Evolutionary conservation across 2,888 invertebrate genomes (phyloP).

Genomic region (Sacculina carcini): DNA sequence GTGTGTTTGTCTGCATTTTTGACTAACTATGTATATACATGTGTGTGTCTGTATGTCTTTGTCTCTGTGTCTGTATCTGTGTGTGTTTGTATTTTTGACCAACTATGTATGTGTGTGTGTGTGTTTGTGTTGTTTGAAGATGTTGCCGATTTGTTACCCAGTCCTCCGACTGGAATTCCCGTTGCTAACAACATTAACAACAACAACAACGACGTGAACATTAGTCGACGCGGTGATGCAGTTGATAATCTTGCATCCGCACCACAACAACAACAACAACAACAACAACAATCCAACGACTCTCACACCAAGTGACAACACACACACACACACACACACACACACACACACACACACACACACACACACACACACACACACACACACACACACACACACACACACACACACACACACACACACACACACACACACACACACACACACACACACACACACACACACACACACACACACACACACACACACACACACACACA

Average conservation of each 20-base stretch:
- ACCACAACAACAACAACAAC: neutral
- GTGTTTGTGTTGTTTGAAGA: too few relatives aligned
- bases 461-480: neutral
- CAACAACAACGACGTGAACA: too few relatives aligned
- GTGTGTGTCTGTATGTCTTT: neutral
- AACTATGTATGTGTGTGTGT: neutral
- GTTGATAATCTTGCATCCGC: neutral
- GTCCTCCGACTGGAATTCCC: too few relatives aligned
- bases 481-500: neutral
- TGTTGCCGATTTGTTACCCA: too few relatives aligned
- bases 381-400: neutral
- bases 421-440: neutral
- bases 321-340: constrained; percentile 1
- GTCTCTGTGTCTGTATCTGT: neutral
- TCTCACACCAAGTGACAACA: too few relatives aligned
- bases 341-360: neutral
- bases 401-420: neutral
- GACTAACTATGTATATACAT: neutral
- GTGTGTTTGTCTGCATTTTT: neutral
- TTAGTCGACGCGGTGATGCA: too few relatives aligned
- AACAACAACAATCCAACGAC: neutral
- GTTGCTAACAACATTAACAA: too few relatives aligned
- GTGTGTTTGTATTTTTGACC: neutral
- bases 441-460: neutral
- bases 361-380: constrained; percentile 2